Conservation (phyloP, 2,888 invertebrate species). For the Brachylomia viminalis region DNA sequence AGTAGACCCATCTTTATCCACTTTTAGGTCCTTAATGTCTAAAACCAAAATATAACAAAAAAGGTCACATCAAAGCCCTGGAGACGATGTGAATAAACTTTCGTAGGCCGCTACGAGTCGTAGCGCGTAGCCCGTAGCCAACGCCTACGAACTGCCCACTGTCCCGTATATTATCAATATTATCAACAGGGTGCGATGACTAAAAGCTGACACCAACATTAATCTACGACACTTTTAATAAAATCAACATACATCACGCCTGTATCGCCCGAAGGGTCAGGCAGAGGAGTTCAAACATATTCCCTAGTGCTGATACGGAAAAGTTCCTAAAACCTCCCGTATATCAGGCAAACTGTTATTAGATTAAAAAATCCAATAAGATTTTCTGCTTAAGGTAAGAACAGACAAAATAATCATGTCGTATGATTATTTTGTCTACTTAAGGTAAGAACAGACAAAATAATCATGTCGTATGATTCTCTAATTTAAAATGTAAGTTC, state of each 20-base stretch:
- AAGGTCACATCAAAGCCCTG: slow-evolving; percentile 37
- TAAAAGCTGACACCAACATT: neutral
- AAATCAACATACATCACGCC: neutral
- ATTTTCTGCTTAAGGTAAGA: neutral
- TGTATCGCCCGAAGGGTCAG: neutral
- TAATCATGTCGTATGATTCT: neutral
- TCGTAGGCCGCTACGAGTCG: slow-evolving; percentile 53
- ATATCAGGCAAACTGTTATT: neutral
- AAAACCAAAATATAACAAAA: slow-evolving; percentile 35
- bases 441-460: neutral
- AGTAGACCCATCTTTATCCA: slow-evolving; percentile 37
- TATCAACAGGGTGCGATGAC: slow-evolving; percentile 16
- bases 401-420: neutral
- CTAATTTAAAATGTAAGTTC: neutral
- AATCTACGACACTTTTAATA: neutral
- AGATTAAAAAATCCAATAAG: neutral
- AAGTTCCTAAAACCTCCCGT: neutral
- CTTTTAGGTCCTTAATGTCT: slow-evolving; percentile 15
- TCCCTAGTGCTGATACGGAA: neutral
- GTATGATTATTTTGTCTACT: neutral
- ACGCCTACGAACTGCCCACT: slow-evolving; percentile 33
- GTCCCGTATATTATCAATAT: slow-evolving; percentile 26
- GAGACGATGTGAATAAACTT: slow-evolving; percentile 38
- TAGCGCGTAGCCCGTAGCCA: slow-evolving; percentile 51
- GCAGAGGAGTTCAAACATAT: neutral